A percentile compares a stretch with the other conserved stretches of the same genome.
These are phyloP conservation scores for Nasonia giraulti DNA, from an alignment of 1,140 invertebrate species.

Conservation along the genomic window DNA sequence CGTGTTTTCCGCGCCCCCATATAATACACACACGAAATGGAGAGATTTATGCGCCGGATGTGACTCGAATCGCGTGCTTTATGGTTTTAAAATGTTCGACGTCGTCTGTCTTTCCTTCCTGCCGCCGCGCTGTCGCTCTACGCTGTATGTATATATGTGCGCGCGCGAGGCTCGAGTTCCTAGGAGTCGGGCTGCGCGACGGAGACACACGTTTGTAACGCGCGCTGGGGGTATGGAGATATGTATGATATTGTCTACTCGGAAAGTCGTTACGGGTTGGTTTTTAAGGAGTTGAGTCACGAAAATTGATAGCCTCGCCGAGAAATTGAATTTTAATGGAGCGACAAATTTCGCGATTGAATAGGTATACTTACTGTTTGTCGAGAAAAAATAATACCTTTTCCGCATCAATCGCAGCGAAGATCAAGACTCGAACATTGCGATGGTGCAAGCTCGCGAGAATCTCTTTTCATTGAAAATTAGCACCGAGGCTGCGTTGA, in stretches of 20 bases:
- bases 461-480: background rate
- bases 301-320: constrained; percentile 28
- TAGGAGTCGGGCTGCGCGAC: background rate
- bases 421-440: too few relatives aligned
- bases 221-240: constrained; percentile 1
- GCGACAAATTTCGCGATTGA: background rate
- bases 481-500: background rate
- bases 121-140: background rate
- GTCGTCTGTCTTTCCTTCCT: constrained; percentile 49
- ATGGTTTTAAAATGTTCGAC: constrained; percentile 49
- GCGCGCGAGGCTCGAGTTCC: background rate
- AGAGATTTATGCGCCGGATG: constrained; percentile 73
- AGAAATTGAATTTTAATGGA: constrained; percentile 17
- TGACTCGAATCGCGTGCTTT: constrained; percentile 61
- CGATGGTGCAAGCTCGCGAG: too few relatives aligned
- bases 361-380: background rate
- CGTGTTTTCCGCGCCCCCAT: constrained; percentile 43
- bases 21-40: constrained; percentile 49
- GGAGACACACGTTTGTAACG: background rate
- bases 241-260: constrained; percentile 53
- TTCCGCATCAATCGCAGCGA: too few relatives aligned
- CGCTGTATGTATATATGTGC: background rate
- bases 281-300: constrained; percentile 27
- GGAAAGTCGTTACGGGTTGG: constrained; percentile 28
- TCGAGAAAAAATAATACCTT: too few relatives aligned